Evolutionary conservation across 2,113 vertebrate species (phyloP).

Genomic region (Pteropus alecto): DNA sequence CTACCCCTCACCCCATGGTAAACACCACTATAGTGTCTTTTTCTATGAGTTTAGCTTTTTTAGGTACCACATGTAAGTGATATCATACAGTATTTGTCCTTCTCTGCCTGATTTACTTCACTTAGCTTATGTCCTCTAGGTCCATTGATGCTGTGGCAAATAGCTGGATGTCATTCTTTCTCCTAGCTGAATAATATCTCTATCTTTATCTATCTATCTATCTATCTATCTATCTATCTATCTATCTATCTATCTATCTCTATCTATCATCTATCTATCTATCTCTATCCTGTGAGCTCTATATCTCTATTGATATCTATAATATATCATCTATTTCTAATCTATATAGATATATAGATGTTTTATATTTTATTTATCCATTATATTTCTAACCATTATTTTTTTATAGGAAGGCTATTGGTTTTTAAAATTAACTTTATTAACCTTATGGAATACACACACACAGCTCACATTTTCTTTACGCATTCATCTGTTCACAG

Average conservation of each 20-base stretch:
- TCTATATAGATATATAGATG: neutral
- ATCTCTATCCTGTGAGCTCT: too few relatives aligned
- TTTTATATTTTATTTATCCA: neutral
- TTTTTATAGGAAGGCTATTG: neutral
- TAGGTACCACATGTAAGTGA: neutral
- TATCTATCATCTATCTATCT: too few relatives aligned
- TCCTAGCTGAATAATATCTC: neutral
- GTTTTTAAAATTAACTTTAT: neutral
- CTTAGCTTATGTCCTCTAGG: neutral
- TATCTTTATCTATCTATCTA: too few relatives aligned
- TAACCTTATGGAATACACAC: neutral
- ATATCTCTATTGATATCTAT: too few relatives aligned
- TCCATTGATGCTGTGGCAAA: neutral
- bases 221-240: too few relatives aligned
- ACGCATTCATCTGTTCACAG: neutral
- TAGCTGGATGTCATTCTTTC: neutral
- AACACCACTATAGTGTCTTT: neutral
- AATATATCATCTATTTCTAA: neutral
- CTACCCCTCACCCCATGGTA: neutral
- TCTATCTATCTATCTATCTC: too few relatives aligned
- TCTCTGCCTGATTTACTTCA: neutral
- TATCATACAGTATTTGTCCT: neutral
- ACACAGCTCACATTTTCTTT: neutral
- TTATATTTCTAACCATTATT: neutral
- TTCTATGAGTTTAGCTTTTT: neutral